Evolutionary conservation across 2,888 invertebrate genomes (phyloP).

Genomic region (Lamellibrachia columna): DNA sequence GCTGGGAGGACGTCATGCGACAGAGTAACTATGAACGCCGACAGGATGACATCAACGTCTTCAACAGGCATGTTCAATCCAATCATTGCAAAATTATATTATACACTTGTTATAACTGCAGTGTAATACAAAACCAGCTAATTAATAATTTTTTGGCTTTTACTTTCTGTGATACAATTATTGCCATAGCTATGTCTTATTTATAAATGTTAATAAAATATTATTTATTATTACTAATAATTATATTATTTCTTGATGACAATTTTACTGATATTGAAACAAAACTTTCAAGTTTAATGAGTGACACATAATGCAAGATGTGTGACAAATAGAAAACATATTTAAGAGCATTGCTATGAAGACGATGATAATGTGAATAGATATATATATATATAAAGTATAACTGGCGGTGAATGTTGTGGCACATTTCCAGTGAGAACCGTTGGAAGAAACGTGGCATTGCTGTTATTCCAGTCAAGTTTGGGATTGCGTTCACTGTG

Average conservation of each 20-base stretch:
- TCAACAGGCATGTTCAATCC: conserved; percentile 70
- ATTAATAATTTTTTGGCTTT: neutral
- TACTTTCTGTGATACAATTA: neutral
- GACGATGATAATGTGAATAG: neutral
- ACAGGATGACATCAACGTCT: conserved; percentile 72
- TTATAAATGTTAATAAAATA: neutral
- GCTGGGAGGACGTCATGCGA: conserved; percentile 81
- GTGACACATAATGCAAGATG: no score
- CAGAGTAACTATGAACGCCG: conserved; percentile 75
- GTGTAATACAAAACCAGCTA: neutral
- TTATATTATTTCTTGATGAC: no score
- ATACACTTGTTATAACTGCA: neutral
- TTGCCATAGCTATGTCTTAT: neutral
- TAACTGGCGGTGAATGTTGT: neutral
- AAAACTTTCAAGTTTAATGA: no score
- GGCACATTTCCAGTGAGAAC: conserved; percentile 69
- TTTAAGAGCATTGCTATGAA: neutral
- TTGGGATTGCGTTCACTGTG: conserved; percentile 83
- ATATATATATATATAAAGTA: neutral
- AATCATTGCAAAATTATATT: neutral
- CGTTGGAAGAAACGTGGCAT: conserved; percentile 89
- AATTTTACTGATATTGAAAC: no score
- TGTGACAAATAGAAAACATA: neutral
- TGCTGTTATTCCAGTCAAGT: conserved; percentile 83
- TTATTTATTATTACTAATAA: conserved; percentile 55